Evolutionary conservation across 2,888 invertebrate species (phyloP), one percentile per base, ranked within the genome.

Genomic region (Pachycephus smyrnensis): DNA sequence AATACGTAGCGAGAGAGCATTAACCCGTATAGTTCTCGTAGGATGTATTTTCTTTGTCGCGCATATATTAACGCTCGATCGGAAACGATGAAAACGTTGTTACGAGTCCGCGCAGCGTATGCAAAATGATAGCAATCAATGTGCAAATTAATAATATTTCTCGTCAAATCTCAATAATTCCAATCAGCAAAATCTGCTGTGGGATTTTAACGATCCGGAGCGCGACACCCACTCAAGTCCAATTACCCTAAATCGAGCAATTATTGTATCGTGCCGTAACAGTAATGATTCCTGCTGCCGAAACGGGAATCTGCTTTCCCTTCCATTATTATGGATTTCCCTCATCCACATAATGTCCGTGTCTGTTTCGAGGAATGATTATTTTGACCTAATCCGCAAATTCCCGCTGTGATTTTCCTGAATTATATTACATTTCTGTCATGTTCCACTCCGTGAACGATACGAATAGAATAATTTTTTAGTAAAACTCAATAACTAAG

Each of bases 151-250:
- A 87, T 88, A 86, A 84, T 86, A 86, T 88, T 86, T 85, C 84
- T 83, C 81, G 82, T 80, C 82, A 83, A 84, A 86, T 85, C 85
- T 84, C 87, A 88, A 88, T 89, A 89, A 89, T 89, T 86, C 87
- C 85, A 86, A 88, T 89, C 87, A 89, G 86, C 80, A 80, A 86
- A 87, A 88, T 87, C 86, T 84, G 82, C 74, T 73, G 75, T 68
- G 71, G 40, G 68, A 31, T 73, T 32, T 55, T 55, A 36, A n/a
- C 71, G 6, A 33, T 55, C 55, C 30, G 55, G 75, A 32, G 35
- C 35, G 75, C 36, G 36, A 69, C n/a, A 73, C 73, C 40, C 73
- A 35, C 37, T 80, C 80, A 79, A 82, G 80, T 76, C 78, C 80
- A 82, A 82, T 82, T 82, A 80, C 77, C 79, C 79, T 79, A 79